Base-by-base conservation (phyloP, 2,797 vertebrate species). In the Tamandua tetradactyla region DNA sequence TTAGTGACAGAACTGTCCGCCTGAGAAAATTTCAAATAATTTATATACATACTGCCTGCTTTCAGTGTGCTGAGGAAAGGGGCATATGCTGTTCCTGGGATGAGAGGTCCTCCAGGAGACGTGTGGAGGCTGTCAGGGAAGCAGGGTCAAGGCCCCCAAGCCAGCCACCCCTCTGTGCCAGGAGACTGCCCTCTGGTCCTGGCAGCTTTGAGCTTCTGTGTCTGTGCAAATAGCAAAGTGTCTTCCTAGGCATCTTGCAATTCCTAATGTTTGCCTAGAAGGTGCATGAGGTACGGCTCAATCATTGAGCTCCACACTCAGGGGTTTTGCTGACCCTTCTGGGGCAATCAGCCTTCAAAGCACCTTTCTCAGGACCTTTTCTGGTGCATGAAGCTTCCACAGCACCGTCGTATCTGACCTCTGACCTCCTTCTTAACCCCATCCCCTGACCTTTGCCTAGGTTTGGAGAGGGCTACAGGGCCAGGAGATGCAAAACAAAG, bases 141-240 rank as follows among this genome's bases (percentile, higher is more conserved):
- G 52, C 22, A 20, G 23, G 47, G 69, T 18, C 0, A 1, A 44
- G 30, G 37, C 7, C 0, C 20, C 15, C 7, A 1, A n/a, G 15
- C 15, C 40, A 32, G 71, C 30, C 55, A 37, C 5, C 32, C 47
- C 23, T 14, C 44, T 15, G 17, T 52, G 15, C 61, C 37, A 17
- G 17, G 52, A 13, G 27, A 37, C 49, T 7, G 27, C 17, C 25
- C 30, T 74, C 42, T 30, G 10, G 25, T 5, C 27, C 20, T n/a
- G 74, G 20, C 69, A 10, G 20, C 4, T 35, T 1, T 17, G 66
- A 42, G 30, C 9, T 12, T n/a, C 1, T 52, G 20, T 17, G n/a
- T 37, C 20, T 27, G 22, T 10, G 20, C 15, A 42, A 22, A 20
- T 12, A 15, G 22, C 37, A 61, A 44, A 88, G 62, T 2, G 12